Percentiles rank a stretch among this genome's conserved stretches.
phyloP scores from a whole-genome alignment of 2,797 vertebrate genomes.

The Syngnathus acus region DNA sequence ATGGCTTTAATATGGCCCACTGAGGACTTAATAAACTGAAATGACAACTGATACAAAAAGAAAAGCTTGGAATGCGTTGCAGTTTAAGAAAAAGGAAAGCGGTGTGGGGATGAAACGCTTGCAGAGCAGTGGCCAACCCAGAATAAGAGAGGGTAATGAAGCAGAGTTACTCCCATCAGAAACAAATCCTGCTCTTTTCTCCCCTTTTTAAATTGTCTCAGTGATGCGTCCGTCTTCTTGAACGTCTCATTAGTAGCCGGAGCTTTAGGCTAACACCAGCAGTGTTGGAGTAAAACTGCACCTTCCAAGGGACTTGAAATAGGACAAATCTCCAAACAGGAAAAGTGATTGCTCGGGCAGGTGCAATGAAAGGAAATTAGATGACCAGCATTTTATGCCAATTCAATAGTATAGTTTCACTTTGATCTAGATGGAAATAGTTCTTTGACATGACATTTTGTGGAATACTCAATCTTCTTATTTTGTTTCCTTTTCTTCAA shows the following conservation, averaged over 20 bases:
- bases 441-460: constrained; percentile 15
- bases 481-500: constrained; percentile 9
- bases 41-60: neutral
- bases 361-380: constrained; percentile 1
- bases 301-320: constrained; percentile 38
- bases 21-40: neutral
- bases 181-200: constrained; percentile 38
- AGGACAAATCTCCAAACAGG: constrained; percentile 31
- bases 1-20: neutral
- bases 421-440: neutral
- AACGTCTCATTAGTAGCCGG: constrained; percentile 55
- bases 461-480: constrained; percentile 17
- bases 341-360: constrained; percentile 11
- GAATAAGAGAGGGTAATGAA: constrained; percentile 46
- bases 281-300: constrained; percentile 29
- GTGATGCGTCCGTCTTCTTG: constrained; percentile 45
- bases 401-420: neutral
- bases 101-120: constrained; percentile 12
- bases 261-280: constrained; percentile 45
- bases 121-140: constrained; percentile 16
- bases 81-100: constrained; percentile 10
- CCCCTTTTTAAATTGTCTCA: constrained; percentile 43
- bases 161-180: constrained; percentile 47
- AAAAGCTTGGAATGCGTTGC: constrained; percentile 1
- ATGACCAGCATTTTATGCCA: constrained; percentile 6